Evolutionary conservation across 2,113 vertebrate genomes (phyloP).

Genomic region (Loxodonta africana): DNA sequence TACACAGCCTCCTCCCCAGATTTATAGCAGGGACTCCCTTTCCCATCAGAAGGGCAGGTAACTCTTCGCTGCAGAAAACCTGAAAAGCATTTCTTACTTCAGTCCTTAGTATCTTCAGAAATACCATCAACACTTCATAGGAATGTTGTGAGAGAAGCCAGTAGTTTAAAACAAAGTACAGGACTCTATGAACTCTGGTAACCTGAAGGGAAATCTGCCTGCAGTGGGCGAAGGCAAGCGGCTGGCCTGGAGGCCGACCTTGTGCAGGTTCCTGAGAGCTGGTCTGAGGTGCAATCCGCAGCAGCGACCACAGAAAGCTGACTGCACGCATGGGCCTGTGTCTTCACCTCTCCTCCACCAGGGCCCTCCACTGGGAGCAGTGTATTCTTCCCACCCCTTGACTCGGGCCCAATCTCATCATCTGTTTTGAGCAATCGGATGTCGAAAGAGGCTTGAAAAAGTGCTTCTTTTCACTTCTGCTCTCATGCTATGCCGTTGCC

Average conservation of each 20-base stretch:
- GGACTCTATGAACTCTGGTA: background rate
- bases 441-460: background rate
- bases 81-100: background rate
- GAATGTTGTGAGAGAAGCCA: background rate
- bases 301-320: rapidly evolving
- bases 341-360: background rate
- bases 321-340: rapidly evolving
- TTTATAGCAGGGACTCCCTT: background rate
- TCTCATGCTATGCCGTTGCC: background rate
- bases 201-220: background rate
- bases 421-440: background rate
- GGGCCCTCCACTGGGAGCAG: background rate
- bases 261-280: rapidly evolving
- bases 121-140: background rate
- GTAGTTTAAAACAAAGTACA: background rate
- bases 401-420: background rate
- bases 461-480: background rate
- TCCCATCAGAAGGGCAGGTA: background rate
- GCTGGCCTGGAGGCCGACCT: no score
- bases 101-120: background rate
- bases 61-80: background rate
- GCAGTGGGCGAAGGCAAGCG: background rate
- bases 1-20: background rate
- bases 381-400: background rate
- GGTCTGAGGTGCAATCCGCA: background rate